These are phyloP conservation scores for Paelopatides confundens DNA, from an alignment of 53 echinoderm and acorn worm genomes.

Conservation along the genomic window DNA sequence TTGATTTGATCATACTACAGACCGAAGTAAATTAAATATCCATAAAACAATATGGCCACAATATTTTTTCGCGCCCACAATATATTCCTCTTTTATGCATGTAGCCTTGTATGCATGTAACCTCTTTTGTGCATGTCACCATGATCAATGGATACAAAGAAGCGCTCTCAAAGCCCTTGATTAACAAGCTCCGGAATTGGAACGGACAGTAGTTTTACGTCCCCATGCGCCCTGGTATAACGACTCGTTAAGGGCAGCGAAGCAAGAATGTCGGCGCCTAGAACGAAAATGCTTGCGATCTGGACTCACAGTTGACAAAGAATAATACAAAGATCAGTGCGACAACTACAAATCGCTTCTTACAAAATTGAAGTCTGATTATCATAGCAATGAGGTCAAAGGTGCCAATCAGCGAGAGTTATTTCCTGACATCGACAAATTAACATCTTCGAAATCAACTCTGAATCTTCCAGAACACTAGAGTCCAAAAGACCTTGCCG, in stretches of 20 bases:
- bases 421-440: neutral
- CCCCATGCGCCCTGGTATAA: conserved; percentile 59
- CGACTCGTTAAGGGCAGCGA: conserved; percentile 17
- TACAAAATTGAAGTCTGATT: neutral
- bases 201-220: conserved; percentile 44
- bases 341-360: conserved; percentile 42
- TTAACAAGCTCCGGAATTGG: conserved; percentile 49
- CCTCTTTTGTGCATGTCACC: too few relatives aligned
- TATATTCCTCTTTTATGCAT: too few relatives aligned
- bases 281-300: conserved; percentile 26
- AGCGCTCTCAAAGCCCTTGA: conserved; percentile 2
- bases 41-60: too few relatives aligned
- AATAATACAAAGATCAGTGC: too few relatives aligned
- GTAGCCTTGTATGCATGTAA: too few relatives aligned
- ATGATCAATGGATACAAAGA: too few relatives aligned
- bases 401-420: conserved; percentile 14
- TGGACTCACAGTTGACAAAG: conserved; percentile 46
- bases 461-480: conserved; percentile 7
- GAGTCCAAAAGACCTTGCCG: conserved; percentile 36
- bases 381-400: neutral
- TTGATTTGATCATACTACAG: too few relatives aligned
- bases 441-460: neutral
- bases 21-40: too few relatives aligned
- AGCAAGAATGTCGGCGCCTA: conserved; percentile 44
- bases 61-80: too few relatives aligned